Conservation (phyloP, 2,888 invertebrate species). For the Troglohyphantes excavatus region DNA sequence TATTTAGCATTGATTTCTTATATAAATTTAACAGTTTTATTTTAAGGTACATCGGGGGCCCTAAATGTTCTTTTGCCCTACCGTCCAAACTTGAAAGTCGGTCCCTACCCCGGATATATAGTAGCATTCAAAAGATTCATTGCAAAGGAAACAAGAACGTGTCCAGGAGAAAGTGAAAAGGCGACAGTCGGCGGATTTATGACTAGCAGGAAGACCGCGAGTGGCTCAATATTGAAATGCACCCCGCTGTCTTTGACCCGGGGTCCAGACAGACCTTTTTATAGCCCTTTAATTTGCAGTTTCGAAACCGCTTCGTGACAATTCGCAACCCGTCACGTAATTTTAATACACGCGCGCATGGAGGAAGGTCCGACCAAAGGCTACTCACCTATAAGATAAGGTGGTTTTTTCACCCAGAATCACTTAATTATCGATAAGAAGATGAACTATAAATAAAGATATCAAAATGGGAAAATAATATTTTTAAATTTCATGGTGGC, state of each 20-base stretch:
- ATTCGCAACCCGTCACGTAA: not conserved
- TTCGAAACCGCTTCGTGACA: slow-evolving; percentile 5
- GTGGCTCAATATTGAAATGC: slow-evolving; percentile 20
- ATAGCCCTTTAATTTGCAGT: slow-evolving; percentile 37
- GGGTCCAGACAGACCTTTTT: slow-evolving; percentile 26
- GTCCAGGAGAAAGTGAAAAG: slow-evolving; percentile 39
- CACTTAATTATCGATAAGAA: not conserved
- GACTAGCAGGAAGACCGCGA: not conserved
- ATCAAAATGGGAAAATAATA: too few species aligned
- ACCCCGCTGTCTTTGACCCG: not conserved
- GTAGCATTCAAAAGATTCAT: not conserved
- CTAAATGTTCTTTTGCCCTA: too few species aligned
- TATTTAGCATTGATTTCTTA: too few species aligned
- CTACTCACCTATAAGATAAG: not conserved
- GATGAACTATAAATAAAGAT: too few species aligned
- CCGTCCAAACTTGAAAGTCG: too few species aligned
- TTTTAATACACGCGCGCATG: not conserved
- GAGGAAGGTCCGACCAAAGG: slow-evolving; percentile 29
- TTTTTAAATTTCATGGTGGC: too few species aligned
- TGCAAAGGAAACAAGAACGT: not conserved
- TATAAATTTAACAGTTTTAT: too few species aligned
- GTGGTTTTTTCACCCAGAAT: not conserved
- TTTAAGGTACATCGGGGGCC: too few species aligned
- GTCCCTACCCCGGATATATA: too few species aligned
- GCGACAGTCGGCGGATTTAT: not conserved